Evolutionary conservation across 2,888 invertebrate species (phyloP).

Genomic region (Tiphia femorata): DNA sequence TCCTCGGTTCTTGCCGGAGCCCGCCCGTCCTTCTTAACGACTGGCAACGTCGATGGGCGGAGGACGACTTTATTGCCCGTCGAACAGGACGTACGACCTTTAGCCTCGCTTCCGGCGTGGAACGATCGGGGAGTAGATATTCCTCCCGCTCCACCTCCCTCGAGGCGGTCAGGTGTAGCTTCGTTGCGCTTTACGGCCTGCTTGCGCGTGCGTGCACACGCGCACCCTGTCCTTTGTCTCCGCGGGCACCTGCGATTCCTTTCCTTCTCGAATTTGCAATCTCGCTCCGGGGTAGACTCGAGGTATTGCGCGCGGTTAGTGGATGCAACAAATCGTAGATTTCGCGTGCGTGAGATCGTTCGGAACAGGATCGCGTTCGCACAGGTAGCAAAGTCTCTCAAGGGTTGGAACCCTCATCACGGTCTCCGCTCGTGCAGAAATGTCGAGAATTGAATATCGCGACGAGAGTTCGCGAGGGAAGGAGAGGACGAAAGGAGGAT

Average conservation of each 20-base stretch:
- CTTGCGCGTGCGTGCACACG: neutral
- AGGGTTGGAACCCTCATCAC: slow-evolving; percentile 43
- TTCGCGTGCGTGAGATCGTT: slow-evolving; percentile 53
- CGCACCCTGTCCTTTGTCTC: neutral
- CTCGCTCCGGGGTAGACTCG: neutral
- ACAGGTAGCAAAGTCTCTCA: slow-evolving; percentile 20
- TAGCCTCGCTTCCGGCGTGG: slow-evolving; percentile 12
- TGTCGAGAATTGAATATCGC: slow-evolving; percentile 40
- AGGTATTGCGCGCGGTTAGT: slow-evolving; percentile 1
- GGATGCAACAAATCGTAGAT: slow-evolving; percentile 45
- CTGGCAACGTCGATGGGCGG: slow-evolving; percentile 10
- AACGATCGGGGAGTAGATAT: neutral
- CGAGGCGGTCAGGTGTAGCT: neutral
- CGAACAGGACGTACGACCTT: slow-evolving; percentile 4
- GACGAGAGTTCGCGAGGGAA: slow-evolving; percentile 3
- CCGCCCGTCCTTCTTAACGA: slow-evolving; percentile 28
- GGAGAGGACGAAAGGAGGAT: neutral
- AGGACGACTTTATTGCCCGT: slow-evolving; percentile 12
- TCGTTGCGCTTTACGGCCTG: neutral
- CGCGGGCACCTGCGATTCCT: neutral
- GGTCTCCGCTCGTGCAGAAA: slow-evolving; percentile 50
- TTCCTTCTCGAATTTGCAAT: neutral
- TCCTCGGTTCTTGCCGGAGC: neutral
- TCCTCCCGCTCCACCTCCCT: neutral
- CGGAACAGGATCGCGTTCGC: slow-evolving; percentile 46